A percentile compares a stretch with the other conserved stretches of the same genome.
phyloP scores from a whole-genome alignment of 2,888 invertebrate genomes.

The Elegia similella region DNA sequence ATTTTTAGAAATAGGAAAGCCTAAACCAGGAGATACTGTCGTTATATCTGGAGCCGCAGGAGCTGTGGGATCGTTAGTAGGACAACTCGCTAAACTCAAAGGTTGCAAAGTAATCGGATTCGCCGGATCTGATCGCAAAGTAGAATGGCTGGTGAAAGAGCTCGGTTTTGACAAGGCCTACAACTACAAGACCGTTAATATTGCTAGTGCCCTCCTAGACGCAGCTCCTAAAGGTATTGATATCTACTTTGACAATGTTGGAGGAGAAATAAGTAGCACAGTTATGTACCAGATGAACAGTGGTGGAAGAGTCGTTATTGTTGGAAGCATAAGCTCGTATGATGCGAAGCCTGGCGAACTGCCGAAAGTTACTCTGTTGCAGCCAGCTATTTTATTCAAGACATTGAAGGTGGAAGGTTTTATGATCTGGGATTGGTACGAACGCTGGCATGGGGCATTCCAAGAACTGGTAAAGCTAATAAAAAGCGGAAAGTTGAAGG shows the following conservation, averaged over 20 bases:
- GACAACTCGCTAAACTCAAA: slow-evolving; percentile 85
- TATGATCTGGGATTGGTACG: not conserved
- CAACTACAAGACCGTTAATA: slow-evolving; percentile 83
- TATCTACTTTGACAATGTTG: slow-evolving; percentile 85
- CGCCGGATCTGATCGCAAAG: slow-evolving; percentile 83
- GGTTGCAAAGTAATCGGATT: slow-evolving; percentile 48
- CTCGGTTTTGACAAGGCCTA: slow-evolving; percentile 83
- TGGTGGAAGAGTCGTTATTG: slow-evolving; percentile 78
- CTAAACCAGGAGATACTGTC: slow-evolving; percentile 83
- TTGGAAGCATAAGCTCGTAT: slow-evolving; percentile 82
- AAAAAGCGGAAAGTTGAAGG: slow-evolving; percentile 35
- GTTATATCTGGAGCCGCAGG: slow-evolving; percentile 85
- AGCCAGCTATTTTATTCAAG: slow-evolving; percentile 67
- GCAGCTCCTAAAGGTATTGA: slow-evolving; percentile 83
- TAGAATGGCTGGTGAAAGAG: slow-evolving; percentile 78
- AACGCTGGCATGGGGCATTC: slow-evolving; percentile 5
- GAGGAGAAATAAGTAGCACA: slow-evolving; percentile 78
- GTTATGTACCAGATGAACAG: slow-evolving; percentile 79
- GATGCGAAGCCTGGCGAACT: slow-evolving; percentile 2
- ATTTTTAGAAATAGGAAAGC: slow-evolving; percentile 81
- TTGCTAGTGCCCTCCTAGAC: slow-evolving; percentile 65
- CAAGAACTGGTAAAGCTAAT: not conserved
- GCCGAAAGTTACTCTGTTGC: slow-evolving; percentile 47
- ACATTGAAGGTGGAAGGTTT: slow-evolving; percentile 55
- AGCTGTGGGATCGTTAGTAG: slow-evolving; percentile 84